Percentiles rank a stretch among this genome's conserved stretches.
Conservation (phyloP, 1,140 invertebrate species). For the Drosophila lini region DNA sequence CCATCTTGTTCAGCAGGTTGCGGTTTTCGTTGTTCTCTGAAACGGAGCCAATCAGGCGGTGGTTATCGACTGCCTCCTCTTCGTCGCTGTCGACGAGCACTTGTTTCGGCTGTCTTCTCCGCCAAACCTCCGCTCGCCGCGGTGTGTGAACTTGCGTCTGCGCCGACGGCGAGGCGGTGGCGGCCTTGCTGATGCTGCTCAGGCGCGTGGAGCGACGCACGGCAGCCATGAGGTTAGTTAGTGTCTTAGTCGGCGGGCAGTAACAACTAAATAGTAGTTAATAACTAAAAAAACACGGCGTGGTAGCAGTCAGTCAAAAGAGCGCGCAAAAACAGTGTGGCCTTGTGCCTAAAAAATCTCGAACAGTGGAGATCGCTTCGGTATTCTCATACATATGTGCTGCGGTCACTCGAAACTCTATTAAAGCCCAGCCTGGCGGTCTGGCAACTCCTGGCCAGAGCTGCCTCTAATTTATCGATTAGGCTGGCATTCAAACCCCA, state of each 20-base stretch:
- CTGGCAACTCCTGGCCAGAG: slow-evolving; percentile 45
- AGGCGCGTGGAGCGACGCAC: slow-evolving; percentile 77
- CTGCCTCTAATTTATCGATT: slow-evolving; percentile 19
- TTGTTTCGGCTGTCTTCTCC: slow-evolving; percentile 58
- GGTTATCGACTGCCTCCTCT: slow-evolving; percentile 39
- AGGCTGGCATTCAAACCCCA: slow-evolving; percentile 41
- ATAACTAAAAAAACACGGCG: slow-evolving; percentile 3
- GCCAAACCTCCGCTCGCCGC: slow-evolving; percentile 72
- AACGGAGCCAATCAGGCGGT: slow-evolving; percentile 50
- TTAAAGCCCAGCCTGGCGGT: slow-evolving; percentile 3
- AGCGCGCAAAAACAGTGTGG: slow-evolving; percentile 20
- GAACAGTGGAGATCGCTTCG: too few relatives aligned
- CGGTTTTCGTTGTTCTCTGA: slow-evolving; percentile 80
- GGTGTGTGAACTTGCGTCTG: slow-evolving; percentile 40
- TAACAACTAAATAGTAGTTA: slow-evolving; percentile 22
- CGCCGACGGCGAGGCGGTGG: slow-evolving; percentile 40
- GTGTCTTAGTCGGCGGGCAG: slow-evolving; percentile 4
- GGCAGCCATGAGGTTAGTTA: slow-evolving; percentile 56
- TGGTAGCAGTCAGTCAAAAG: slow-evolving; percentile 17
- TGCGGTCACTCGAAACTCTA: too few relatives aligned
- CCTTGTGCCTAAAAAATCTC: too few relatives aligned
- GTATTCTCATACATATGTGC: too few relatives aligned
- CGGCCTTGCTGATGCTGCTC: slow-evolving; percentile 67
- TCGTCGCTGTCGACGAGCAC: slow-evolving; percentile 52
- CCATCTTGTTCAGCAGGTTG: slow-evolving; percentile 77